Evolutionary conservation across 2,888 invertebrate species (phyloP).

Genomic region (Diogma glabrata): DNA sequence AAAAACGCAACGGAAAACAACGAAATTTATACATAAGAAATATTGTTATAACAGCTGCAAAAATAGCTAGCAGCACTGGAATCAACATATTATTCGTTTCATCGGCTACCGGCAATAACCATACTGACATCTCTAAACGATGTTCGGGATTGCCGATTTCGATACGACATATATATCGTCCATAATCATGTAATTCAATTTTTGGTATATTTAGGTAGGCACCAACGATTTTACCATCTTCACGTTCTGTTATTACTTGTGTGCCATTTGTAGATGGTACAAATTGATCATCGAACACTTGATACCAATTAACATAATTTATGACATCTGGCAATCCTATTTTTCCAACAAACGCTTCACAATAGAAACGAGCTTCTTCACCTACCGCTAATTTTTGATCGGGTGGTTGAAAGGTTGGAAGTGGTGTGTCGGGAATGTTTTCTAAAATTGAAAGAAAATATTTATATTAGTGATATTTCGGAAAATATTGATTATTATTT

Average conservation of each 20-base stretch:
- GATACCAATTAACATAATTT: slow-evolving; percentile 59
- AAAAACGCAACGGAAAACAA: slow-evolving; percentile 6
- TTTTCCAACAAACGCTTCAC: slow-evolving; percentile 68
- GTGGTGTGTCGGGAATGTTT: slow-evolving; percentile 48
- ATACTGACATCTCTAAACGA: slow-evolving; percentile 33
- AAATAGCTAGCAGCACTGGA: background rate
- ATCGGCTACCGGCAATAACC: slow-evolving; percentile 17
- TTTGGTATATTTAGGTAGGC: slow-evolving; percentile 52
- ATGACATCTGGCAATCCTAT: slow-evolving; percentile 54
- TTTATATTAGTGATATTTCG: background rate
- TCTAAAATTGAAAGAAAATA: slow-evolving; percentile 37
- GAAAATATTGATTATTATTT: background rate
- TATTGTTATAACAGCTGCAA: background rate
- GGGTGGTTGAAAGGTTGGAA: slow-evolving; percentile 54
- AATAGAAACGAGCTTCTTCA: slow-evolving; percentile 53
- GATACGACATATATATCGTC: slow-evolving; percentile 57
- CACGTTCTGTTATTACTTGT: slow-evolving; percentile 36
- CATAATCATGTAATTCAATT: slow-evolving; percentile 52
- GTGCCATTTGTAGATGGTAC: slow-evolving; percentile 16
- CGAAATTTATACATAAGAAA: slow-evolving; percentile 8
- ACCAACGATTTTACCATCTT: slow-evolving; percentile 58
- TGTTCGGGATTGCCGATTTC: slow-evolving; percentile 41
- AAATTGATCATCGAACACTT: slow-evolving; percentile 44
- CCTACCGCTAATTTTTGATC: slow-evolving; percentile 53
- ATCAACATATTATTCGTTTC: slow-evolving; percentile 6